These are phyloP conservation scores for Drosophila ezoana DNA, from an alignment of 2,888 invertebrate species.

Conservation along the genomic window DNA sequence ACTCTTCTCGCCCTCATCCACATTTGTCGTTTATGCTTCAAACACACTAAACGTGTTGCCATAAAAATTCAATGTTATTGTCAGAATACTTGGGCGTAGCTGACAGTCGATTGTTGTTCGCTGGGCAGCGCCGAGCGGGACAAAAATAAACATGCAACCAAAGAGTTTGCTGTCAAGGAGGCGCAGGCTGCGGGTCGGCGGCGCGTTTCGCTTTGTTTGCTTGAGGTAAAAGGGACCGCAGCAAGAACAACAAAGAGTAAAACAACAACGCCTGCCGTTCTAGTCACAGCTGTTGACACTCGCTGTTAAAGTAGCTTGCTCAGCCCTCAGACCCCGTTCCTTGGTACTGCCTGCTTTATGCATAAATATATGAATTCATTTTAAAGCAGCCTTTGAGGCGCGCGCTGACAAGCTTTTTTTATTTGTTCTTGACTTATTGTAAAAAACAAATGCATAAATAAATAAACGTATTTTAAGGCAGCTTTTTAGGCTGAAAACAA, in stretches of 20 bases:
- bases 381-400: conserved; percentile 23
- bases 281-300: conserved; percentile 51
- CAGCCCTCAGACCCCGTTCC: not conserved
- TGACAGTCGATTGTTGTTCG: conserved; percentile 16
- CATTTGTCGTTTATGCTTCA: conserved; percentile 38
- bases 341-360: not conserved
- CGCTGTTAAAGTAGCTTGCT: conserved; percentile 12
- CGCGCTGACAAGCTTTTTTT: not conserved
- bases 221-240: conserved; percentile 16
- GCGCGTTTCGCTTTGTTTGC: conserved; percentile 23
- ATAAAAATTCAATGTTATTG: conserved; percentile 74
- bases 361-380: conserved; percentile 39
- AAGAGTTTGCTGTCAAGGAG: conserved; percentile 7
- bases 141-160: conserved; percentile 46
- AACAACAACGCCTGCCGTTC: conserved; percentile 17
- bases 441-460: not conserved
- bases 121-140: conserved; percentile 37
- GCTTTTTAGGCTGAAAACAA: too few species aligned
- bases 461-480: too few species aligned
- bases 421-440: not conserved
- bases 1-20: not conserved
- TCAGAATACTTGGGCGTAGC: conserved; percentile 45
- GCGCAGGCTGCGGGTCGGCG: not conserved
- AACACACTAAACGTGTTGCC: conserved; percentile 54
- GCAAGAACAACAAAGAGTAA: conserved; percentile 6